Percentiles rank a stretch among this genome's conserved stretches.
phyloP scores from a whole-genome alignment of 53 echinoderm and acorn worm species.

The Paracentrotus lividus region DNA sequence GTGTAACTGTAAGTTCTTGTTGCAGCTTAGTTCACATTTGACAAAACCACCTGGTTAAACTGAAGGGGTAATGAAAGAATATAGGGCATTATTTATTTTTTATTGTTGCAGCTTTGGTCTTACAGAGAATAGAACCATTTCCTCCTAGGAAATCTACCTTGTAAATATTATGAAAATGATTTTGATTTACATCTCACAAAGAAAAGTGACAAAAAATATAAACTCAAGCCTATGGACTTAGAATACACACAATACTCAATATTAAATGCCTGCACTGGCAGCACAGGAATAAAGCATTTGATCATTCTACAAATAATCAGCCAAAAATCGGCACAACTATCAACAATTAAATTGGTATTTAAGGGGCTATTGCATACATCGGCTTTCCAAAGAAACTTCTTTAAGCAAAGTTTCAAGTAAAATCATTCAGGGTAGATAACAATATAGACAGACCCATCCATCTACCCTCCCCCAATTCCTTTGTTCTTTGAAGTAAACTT shows the following conservation, averaged over 20 bases:
- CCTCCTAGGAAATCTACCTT: neutral
- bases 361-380: neutral
- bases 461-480: constrained; percentile 26
- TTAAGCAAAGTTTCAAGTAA: neutral
- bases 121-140: too few relatives aligned
- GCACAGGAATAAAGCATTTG: neutral
- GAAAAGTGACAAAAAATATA: neutral
- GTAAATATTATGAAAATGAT: neutral
- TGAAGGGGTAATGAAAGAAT: too few relatives aligned
- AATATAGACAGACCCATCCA: constrained; percentile 42
- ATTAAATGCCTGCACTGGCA: neutral
- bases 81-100: too few relatives aligned
- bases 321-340: neutral
- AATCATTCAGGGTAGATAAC: constrained; percentile 19
- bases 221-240: neutral
- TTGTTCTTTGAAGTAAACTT: constrained; percentile 25
- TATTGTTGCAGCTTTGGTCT: too few relatives aligned
- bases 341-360: neutral
- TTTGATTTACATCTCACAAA: neutral
- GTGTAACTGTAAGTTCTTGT: too few relatives aligned
- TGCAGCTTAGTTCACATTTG: too few relatives aligned
- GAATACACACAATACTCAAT: neutral
- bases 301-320: constrained; percentile 28
- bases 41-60: too few relatives aligned
- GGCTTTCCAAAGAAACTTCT: neutral